phyloP scores from a whole-genome alignment of 2,113 vertebrate species.

The Strigops habroptila region DNA sequence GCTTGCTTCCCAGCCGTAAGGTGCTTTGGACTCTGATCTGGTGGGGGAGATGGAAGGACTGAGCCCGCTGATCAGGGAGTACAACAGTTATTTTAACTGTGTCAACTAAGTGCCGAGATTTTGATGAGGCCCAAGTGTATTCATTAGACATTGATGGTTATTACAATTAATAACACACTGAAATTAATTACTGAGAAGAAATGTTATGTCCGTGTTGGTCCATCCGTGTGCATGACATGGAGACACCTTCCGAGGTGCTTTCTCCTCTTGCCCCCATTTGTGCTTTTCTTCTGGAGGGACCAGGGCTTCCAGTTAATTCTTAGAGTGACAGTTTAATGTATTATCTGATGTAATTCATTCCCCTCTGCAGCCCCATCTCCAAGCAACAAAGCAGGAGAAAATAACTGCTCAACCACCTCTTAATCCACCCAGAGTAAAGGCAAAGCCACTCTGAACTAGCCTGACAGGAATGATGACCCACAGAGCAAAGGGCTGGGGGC shows the following conservation, averaged over 20 bases:
- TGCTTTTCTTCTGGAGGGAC: neutral
- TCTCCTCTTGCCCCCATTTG: neutral
- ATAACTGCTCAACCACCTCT: neutral
- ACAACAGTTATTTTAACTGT: constrained; percentile 11
- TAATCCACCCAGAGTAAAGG: constrained; percentile 7
- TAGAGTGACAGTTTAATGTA: neutral
- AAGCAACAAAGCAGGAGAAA: constrained; percentile 34
- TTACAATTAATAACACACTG: constrained; percentile 38
- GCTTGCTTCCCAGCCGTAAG: neutral
- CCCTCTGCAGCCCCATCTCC: constrained; percentile 21
- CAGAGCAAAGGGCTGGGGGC: constrained; percentile 2
- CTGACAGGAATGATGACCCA: constrained; percentile 50
- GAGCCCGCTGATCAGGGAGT: neutral
- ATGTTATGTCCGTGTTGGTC: neutral
- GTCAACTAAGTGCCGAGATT: neutral
- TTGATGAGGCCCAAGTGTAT: neutral
- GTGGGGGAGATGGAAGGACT: neutral
- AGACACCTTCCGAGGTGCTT: neutral
- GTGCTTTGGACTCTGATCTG: neutral
- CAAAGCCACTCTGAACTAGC: constrained; percentile 44
- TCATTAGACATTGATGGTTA: constrained; percentile 29
- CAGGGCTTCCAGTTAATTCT: neutral
- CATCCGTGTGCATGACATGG: neutral
- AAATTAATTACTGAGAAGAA: constrained; percentile 30
- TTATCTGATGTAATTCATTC: neutral